Percentiles rank a stretch among this genome's conserved stretches.
Evolutionary conservation across 1,140 invertebrate genomes (phyloP).

Genomic region (Phymastichus coffea): DNA sequence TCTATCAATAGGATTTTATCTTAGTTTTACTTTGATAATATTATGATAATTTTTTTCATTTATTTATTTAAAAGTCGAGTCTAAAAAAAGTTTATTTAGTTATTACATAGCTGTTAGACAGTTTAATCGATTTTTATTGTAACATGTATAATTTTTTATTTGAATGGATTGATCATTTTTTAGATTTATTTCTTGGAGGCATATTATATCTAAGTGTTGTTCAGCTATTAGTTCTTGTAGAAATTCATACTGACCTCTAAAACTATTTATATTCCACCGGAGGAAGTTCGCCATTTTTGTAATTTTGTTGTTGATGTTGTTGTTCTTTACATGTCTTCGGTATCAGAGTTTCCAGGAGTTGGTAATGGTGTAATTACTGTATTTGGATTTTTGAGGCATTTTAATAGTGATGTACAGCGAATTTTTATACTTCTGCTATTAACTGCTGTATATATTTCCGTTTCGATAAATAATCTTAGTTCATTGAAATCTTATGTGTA

Average conservation of each 20-base stretch:
- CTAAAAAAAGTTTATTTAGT: too few species aligned
- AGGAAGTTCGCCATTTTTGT: not conserved
- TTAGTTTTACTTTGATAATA: too few species aligned
- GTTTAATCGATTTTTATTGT: too few species aligned
- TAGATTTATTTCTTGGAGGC: too few species aligned
- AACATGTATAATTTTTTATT: not conserved
- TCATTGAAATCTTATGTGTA: not conserved
- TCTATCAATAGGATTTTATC: too few species aligned
- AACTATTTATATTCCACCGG: not conserved
- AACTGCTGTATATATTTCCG: not conserved
- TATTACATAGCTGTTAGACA: constrained; percentile 22
- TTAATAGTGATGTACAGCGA: not conserved
- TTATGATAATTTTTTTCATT: too few species aligned
- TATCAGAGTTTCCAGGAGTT: too few species aligned
- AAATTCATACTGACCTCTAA: not conserved
- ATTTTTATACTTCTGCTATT: not conserved
- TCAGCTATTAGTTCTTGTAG: not conserved
- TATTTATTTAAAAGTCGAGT: too few species aligned
- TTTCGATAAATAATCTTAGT: not conserved
- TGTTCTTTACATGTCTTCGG: too few species aligned
- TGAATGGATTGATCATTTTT: not conserved
- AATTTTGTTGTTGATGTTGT: not conserved
- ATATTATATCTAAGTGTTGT: not conserved
- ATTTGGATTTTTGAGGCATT: not conserved
- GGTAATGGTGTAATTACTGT: too few species aligned